phyloP scores from a whole-genome alignment of 2,888 invertebrate species.

The Dendrolimus pini region DNA sequence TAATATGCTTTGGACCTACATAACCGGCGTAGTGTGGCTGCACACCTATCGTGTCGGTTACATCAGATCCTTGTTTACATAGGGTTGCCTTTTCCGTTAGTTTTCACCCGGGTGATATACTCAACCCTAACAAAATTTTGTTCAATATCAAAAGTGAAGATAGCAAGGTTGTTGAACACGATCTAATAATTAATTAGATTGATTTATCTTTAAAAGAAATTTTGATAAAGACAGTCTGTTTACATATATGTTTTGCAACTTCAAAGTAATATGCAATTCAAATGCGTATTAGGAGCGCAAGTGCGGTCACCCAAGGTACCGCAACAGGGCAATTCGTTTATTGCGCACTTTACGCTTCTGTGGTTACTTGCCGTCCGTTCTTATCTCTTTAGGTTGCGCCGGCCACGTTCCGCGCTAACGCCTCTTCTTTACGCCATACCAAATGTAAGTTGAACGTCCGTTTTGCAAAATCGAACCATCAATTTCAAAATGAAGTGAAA shows the following conservation, averaged over 20 bases:
- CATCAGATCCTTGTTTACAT: constrained; percentile 35
- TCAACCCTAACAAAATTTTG: no score
- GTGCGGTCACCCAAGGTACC: constrained; percentile 12
- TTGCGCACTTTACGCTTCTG: constrained; percentile 33
- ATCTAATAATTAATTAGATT: no score
- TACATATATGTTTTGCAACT: not conserved
- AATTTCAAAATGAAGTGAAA: not conserved
- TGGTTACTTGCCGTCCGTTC: constrained; percentile 29
- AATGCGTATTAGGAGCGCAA: constrained; percentile 1
- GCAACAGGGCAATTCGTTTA: constrained; percentile 10
- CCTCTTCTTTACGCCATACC: constrained; percentile 47
- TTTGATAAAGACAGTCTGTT: no score
- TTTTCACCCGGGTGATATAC: no score
- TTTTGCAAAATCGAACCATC: constrained; percentile 35
- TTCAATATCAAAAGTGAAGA: not conserved
- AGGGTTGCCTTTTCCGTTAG: constrained; percentile 1
- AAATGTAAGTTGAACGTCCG: constrained; percentile 44
- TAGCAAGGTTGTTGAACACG: not conserved
- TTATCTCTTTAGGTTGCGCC: constrained; percentile 44
- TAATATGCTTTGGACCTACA: constrained; percentile 43
- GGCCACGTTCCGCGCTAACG: constrained; percentile 53
- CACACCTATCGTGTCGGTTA: constrained; percentile 44
- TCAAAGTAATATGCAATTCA: not conserved
- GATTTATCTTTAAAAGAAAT: not conserved
- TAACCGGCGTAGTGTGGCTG: constrained; percentile 52